Conservation (phyloP, 92 coral and sea anemone species). For the Nematostella vectensis region DNA sequence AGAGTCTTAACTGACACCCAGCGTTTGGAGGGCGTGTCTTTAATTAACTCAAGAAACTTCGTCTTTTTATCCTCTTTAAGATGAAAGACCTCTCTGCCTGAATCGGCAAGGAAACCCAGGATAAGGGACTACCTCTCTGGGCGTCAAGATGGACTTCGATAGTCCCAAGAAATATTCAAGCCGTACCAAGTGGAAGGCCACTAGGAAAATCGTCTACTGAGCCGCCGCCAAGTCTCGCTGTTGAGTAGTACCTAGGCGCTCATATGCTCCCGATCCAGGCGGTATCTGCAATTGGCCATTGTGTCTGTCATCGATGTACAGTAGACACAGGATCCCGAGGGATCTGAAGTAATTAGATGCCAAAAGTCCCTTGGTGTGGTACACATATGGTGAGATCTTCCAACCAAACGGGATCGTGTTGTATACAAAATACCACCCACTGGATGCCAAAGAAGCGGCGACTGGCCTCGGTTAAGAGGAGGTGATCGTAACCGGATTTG, state of each 20-base stretch:
- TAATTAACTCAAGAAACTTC: conserved; percentile 13
- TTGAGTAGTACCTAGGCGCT: conserved; percentile 1
- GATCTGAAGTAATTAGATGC: no score
- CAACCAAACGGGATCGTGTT: no score
- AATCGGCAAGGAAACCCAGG: conserved; percentile 18
- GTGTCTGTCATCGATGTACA: conserved; percentile 40
- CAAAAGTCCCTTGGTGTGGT: conserved; percentile 45
- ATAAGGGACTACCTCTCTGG: conserved; percentile 17
- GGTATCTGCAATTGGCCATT: conserved; percentile 33
- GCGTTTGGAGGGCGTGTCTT: conserved; percentile 3
- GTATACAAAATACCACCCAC: conserved; percentile 57
- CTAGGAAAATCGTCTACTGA: conserved; percentile 20
- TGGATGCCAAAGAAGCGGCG: conserved; percentile 26
- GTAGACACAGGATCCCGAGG: conserved; percentile 28
- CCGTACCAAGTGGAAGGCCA: conserved; percentile 13
- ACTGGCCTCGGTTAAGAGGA: background rate
- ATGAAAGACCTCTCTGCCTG: conserved; percentile 14
- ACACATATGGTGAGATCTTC: conserved; percentile 29
- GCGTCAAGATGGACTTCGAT: conserved; percentile 3
- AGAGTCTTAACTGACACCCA: conserved; percentile 18
- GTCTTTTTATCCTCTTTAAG: conserved; percentile 18
- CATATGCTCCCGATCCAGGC: conserved; percentile 18
- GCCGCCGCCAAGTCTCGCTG: conserved; percentile 18
- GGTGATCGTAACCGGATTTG: conserved; percentile 1
- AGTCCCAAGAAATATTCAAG: conserved; percentile 28